Conservation (phyloP, 2,888 invertebrate genomes). For the Drosophila lutescens region DNA sequence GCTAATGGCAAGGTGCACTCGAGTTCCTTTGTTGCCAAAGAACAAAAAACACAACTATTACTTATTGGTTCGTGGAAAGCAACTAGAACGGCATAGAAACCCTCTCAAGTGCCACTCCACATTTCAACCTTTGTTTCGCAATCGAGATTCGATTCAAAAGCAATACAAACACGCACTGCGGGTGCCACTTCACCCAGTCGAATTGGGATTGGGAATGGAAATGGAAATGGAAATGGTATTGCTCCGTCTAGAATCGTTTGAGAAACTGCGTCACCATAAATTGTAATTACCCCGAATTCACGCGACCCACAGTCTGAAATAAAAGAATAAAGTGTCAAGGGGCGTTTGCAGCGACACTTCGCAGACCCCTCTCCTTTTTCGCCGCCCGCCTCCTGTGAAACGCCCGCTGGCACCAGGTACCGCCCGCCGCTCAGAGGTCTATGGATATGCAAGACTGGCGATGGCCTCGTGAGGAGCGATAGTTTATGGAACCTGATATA, state of each 20-base stretch:
- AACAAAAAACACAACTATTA: slow-evolving; percentile 43
- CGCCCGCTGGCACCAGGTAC: slow-evolving; percentile 49
- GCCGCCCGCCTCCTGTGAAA: slow-evolving; percentile 1
- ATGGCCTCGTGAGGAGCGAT: slow-evolving; percentile 1
- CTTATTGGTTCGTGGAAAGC: slow-evolving; percentile 74
- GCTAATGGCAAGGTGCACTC: slow-evolving; percentile 63
- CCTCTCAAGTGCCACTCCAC: slow-evolving; percentile 51
- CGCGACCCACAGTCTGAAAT: slow-evolving; percentile 51
- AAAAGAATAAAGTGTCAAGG: slow-evolving; percentile 36
- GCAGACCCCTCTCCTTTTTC: background rate
- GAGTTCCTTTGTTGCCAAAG: slow-evolving; percentile 37
- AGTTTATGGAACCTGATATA: background rate
- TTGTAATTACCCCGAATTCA: slow-evolving; percentile 75
- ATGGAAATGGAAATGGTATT: slow-evolving; percentile 14
- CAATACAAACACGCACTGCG: slow-evolving; percentile 78
- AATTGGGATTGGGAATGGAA: slow-evolving; percentile 16
- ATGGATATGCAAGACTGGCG: background rate
- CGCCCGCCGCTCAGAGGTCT: slow-evolving; percentile 32
- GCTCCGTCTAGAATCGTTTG: slow-evolving; percentile 8
- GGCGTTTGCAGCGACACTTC: slow-evolving; percentile 53
- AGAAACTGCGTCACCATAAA: slow-evolving; percentile 53
- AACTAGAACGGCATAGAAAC: slow-evolving; percentile 60
- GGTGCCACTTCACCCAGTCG: slow-evolving; percentile 67
- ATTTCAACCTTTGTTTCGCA: slow-evolving; percentile 65
- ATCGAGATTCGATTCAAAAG: slow-evolving; percentile 77